Base-by-base conservation (phyloP, 2,888 invertebrate species). In the Tachina grossa region DNA sequence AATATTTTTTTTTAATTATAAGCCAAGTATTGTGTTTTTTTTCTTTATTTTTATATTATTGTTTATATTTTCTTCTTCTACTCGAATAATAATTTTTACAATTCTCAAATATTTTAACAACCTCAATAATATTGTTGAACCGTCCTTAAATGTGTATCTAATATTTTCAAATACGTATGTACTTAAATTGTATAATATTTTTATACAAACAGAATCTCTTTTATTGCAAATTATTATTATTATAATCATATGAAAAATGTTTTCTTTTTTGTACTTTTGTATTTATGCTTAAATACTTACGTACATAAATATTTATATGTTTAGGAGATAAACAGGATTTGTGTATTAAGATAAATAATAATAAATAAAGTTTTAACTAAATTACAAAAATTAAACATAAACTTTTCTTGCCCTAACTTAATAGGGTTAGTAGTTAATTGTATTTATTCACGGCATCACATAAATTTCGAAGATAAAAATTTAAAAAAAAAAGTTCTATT, bases 1-100 rank as follows among this genome's bases (percentile, higher is more conserved):
- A 19, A 68, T 61, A 53, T 13, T 45, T 51, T 69, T n/a, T 71
- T 83, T 11, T 85, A 53, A 78, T 80, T 68, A 66, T 85, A 86
- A 87, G 87, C 80, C 87, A 87, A 86, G 84, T 84, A 84, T 82
- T 81, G 45, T 83, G 66, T 78, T 77, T 69, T 72, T 83, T 47
- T 66, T 65, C 49, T 65, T 68, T 78, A 63, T 63, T 31, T 43
- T 59, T 16, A 11, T 43, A 13, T 5, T 49, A 14, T 49, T 49
- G 13, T 49, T 49, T 14, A 49, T 66, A 61, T 65, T 22, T 68
- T 61, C 43, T 43, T 39, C 47, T 51, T 47, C 9, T 55, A 69
- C 85, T 78, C 77, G 68, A 63, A 81, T 74, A 81, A 63, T 71
- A 81, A 63, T 71, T 76, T 74, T 80, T 66, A 76, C 49, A 83